Conservation (phyloP, 2,113 vertebrate species). For the Ophthalmolycus amberensis region DNA sequence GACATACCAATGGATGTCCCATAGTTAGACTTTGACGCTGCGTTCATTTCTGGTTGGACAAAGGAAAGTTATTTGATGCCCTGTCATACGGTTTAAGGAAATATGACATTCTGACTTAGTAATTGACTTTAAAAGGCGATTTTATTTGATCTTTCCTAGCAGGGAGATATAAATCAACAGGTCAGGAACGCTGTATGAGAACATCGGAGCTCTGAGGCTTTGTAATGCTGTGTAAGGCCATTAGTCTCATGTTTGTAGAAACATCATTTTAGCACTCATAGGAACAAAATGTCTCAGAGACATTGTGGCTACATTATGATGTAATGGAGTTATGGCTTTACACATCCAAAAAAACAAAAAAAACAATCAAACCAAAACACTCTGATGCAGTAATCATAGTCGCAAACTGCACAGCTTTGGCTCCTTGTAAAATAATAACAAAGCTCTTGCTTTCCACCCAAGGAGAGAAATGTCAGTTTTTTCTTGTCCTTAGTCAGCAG, state of each 20-base stretch:
- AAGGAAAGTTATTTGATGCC: neutral
- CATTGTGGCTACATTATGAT: neutral
- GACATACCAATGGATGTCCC: neutral
- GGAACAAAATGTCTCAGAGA: neutral
- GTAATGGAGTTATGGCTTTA: slow-evolving; percentile 10
- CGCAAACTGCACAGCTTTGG: slow-evolving; percentile 29
- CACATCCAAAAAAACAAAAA: slow-evolving; percentile 28
- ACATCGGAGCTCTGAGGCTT: neutral
- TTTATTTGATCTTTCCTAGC: slow-evolving; percentile 12
- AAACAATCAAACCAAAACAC: neutral
- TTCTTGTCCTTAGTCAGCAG: slow-evolving; percentile 12
- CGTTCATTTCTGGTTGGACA: neutral
- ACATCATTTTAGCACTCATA: neutral
- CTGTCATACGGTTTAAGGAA: neutral
- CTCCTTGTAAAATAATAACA: slow-evolving; percentile 25
- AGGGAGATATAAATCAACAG: neutral
- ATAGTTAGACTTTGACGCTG: neutral
- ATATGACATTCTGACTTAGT: neutral
- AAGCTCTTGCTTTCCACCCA: slow-evolving; percentile 4
- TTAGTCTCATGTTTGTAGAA: neutral
- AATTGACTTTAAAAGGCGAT: neutral
- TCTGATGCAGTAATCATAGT: neutral
- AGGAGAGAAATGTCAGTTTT: slow-evolving; percentile 7
- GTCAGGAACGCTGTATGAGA: slow-evolving; percentile 2
- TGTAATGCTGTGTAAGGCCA: neutral